Percentiles rank a stretch among this genome's conserved stretches.
Conservation (phyloP, 2,888 invertebrate species). For the Peribatodes rhomboidaria region DNA sequence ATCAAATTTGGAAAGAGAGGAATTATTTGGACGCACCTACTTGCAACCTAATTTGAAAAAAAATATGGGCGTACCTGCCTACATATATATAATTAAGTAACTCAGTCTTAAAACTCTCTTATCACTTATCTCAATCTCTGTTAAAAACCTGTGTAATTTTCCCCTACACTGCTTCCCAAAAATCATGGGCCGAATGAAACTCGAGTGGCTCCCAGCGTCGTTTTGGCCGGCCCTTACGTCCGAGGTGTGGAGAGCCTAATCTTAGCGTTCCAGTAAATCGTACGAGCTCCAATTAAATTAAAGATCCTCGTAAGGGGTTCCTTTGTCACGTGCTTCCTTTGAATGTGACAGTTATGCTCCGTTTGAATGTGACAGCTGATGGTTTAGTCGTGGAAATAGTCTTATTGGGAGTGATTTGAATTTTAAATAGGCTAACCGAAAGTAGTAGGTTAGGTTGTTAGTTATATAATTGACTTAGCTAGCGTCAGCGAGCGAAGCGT, state of each 20-base stretch:
- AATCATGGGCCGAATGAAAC: constrained; percentile 3
- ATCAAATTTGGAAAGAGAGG: too few species aligned
- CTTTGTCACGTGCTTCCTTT: constrained; percentile 28
- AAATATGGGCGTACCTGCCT: too few species aligned
- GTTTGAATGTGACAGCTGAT: constrained; percentile 22
- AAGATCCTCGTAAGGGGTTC: constrained; percentile 40
- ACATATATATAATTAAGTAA: too few species aligned
- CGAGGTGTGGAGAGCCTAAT: constrained; percentile 22
- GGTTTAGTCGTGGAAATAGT: not conserved
- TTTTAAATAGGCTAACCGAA: too few species aligned
- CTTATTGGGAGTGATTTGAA: not conserved
- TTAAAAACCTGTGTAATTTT: too few species aligned
- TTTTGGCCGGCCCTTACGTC: constrained; percentile 5
- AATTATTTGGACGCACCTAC: too few species aligned
- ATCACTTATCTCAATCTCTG: too few species aligned
- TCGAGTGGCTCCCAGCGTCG: constrained; percentile 2
- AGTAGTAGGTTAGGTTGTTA: too few species aligned
- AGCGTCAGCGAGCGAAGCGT: too few species aligned
- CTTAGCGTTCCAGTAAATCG: constrained; percentile 37
- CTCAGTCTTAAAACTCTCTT: too few species aligned
- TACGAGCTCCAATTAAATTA: constrained; percentile 35
- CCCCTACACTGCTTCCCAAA: not conserved
- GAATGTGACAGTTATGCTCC: constrained; percentile 16
- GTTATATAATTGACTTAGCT: too few species aligned
- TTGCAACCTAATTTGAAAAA: too few species aligned